Base-by-base conservation (phyloP, 2,888 invertebrate genomes). In the Myopa testacea region DNA sequence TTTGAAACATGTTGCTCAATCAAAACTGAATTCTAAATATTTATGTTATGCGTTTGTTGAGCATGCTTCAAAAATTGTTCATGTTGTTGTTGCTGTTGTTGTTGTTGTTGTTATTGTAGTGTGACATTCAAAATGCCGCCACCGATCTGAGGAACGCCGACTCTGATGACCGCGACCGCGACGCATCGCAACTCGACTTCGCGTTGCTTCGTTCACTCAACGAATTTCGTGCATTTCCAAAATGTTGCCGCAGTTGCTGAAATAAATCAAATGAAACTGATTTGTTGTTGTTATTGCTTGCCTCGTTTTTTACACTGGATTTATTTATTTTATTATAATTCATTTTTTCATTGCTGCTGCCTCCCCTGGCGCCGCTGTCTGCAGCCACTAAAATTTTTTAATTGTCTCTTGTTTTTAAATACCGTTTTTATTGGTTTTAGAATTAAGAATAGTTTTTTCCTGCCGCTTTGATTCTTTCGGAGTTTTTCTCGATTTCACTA, bases 261-360 rank as follows among this genome's bases (percentile, higher is more conserved):
- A 75, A 75, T 75, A 75, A 75, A 75, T 75, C 75, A 75, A 65
- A 75, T 45, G 45, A 8, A 45, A 65, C 68, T 45, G 45, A 8
- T 8, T 45, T 58, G 34, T 58, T 40, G 26, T 1, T 26, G 19
- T 62, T 45, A 45, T 73, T 45, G 14, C 40, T 73, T 63, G 16
- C 37, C 14, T 68, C 45, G 12, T 14, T 68, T 19, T 19, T 3
- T 38, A n/a, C 40, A 38, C 14, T 38, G 67, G 38, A 45, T 40
- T 67, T 67, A n/a, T 40, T 45, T 40, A 19, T 40, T 67, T 67
- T n/a, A 16, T 45, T 40, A 19, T 40, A 19, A 16, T 37, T 34
- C 38, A 3, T 38, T 67, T 67, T 40, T 26, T 19, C 55, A 14
- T 70, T 19, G 55, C 26, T 55, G 14, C 19, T 40, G 40, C n/a